Conservation (phyloP, 2,113 vertebrate species). For the Eublepharis macularius region DNA sequence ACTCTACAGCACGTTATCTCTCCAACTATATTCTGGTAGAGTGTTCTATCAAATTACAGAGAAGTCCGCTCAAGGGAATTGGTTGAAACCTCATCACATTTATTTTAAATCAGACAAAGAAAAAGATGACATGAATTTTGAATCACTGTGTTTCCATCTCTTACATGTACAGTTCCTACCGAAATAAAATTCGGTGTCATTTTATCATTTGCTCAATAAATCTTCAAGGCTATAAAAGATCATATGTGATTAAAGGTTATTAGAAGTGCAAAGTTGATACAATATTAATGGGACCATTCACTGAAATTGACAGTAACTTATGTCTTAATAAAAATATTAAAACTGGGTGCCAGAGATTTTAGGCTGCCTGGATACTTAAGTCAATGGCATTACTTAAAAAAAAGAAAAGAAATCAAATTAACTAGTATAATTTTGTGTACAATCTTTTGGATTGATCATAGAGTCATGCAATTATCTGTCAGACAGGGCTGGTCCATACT, state of each 20-base stretch:
- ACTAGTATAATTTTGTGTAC: too few species aligned
- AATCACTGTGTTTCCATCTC: slow-evolving; percentile 4
- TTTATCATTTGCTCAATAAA: slow-evolving; percentile 5
- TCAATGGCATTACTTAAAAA: too few species aligned
- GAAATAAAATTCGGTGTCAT: neutral
- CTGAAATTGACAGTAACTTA: neutral
- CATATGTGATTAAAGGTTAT: neutral
- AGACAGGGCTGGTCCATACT: neutral
- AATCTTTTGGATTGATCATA: neutral
- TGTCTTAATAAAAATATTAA: neutral
- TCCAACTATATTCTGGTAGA: slow-evolving; percentile 5
- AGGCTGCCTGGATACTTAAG: too few species aligned
- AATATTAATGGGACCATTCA: neutral
- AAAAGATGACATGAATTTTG: slow-evolving; percentile 20
- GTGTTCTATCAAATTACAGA: slow-evolving; percentile 24
- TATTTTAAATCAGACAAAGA: slow-evolving; percentile 26
- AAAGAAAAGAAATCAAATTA: too few species aligned
- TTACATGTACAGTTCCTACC: slow-evolving; percentile 1
- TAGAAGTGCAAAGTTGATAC: neutral
- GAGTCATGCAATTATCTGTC: neutral
- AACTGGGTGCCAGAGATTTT: too few species aligned
- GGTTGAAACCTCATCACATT: slow-evolving; percentile 23
- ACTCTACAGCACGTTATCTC: slow-evolving; percentile 2
- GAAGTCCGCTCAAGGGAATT: slow-evolving; percentile 20
- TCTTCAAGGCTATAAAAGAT: neutral